Evolutionary conservation across 2,113 vertebrate species (phyloP).

Genomic region (Astur gentilis): DNA sequence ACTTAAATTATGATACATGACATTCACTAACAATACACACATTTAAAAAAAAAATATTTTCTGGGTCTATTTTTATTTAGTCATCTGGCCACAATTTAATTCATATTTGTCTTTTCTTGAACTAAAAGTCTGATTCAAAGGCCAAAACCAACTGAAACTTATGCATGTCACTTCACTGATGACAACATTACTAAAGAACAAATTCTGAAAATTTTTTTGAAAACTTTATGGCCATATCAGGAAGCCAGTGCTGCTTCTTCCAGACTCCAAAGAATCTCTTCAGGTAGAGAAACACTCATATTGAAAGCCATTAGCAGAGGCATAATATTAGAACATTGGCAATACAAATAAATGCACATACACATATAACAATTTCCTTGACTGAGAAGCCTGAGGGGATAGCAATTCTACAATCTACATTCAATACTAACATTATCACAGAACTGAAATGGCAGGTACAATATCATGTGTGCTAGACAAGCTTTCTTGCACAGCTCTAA

Average conservation of each 20-base stretch:
- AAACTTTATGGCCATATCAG: background rate
- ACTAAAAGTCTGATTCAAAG: background rate
- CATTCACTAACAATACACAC: slow-evolving; percentile 18
- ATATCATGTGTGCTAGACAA: background rate
- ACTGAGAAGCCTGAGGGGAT: background rate
- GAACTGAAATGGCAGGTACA: background rate
- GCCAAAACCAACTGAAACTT: background rate
- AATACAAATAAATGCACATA: background rate
- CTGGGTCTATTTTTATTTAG: slow-evolving; percentile 11
- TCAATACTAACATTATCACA: background rate
- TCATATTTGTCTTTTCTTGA: background rate
- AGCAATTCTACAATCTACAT: background rate
- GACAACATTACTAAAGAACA: background rate
- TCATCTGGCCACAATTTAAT: background rate
- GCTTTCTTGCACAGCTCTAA: background rate
- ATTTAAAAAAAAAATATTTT: background rate
- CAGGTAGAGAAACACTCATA: background rate
- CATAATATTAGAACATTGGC: background rate
- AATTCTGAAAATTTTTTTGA: background rate
- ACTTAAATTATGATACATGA: slow-evolving; percentile 26
- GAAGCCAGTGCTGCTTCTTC: background rate
- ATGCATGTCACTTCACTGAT: background rate
- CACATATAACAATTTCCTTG: background rate
- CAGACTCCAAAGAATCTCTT: background rate
- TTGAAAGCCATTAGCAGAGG: background rate